Evolutionary conservation across 2,113 vertebrate genomes (phyloP).

Genomic region (Perca schrenkii): DNA sequence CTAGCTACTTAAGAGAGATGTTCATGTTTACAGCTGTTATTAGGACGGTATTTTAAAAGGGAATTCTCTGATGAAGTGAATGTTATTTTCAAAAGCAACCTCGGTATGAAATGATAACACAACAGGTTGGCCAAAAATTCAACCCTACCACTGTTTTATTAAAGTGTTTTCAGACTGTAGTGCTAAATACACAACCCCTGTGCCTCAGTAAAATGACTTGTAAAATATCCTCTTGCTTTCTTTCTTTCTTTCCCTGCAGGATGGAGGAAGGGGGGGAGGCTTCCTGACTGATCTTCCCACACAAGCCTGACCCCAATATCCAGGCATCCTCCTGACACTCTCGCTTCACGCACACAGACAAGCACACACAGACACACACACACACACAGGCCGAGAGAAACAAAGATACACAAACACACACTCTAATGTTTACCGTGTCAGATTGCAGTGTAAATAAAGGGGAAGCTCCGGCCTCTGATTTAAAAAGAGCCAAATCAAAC

Average conservation of each 20-base stretch:
- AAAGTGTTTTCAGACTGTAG: slow-evolving; percentile 31
- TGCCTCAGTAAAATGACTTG: slow-evolving; percentile 60
- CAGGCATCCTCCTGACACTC: slow-evolving; percentile 74
- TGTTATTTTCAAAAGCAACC: background rate
- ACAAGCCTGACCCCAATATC: slow-evolving; percentile 77
- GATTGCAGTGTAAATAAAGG: slow-evolving; percentile 77
- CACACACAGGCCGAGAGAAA: slow-evolving; percentile 41
- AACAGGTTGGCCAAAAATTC: background rate
- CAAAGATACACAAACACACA: slow-evolving; percentile 65
- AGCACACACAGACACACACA: slow-evolving; percentile 46
- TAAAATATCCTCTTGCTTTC: slow-evolving; percentile 63
- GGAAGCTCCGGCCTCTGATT: slow-evolving; percentile 68
- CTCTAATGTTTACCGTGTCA: slow-evolving; percentile 75
- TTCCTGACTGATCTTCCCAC: slow-evolving; percentile 78
- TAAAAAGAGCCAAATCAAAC: slow-evolving; percentile 83
- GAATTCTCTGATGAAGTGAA: background rate
- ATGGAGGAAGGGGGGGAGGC: slow-evolving; percentile 66
- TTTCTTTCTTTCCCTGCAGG: slow-evolving; percentile 63
- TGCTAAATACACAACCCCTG: slow-evolving; percentile 38
- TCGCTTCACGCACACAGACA: slow-evolving; percentile 53
- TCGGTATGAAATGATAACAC: slow-evolving; percentile 35
- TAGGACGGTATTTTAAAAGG: background rate
- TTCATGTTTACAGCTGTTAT: slow-evolving; percentile 10
- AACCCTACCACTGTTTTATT: slow-evolving; percentile 24
- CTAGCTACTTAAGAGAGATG: background rate